Evolutionary conservation across 2,113 vertebrate genomes (phyloP).

Genomic region (Geothlypis trichas): DNA sequence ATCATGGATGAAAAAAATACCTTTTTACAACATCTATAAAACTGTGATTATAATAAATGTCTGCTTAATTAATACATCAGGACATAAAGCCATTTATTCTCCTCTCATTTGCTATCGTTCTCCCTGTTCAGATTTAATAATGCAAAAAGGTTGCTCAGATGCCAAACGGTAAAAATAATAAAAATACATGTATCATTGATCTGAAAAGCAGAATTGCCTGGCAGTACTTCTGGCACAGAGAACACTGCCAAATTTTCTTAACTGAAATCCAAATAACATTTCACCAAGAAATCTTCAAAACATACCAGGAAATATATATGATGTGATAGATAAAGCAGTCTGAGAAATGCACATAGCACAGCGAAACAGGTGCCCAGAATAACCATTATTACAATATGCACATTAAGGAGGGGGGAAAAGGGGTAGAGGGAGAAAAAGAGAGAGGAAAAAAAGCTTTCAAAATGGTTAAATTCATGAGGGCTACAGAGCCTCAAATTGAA

Average conservation of each 20-base stretch:
- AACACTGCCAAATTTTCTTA: slow-evolving; percentile 47
- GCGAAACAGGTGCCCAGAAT: slow-evolving; percentile 51
- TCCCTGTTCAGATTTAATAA: slow-evolving; percentile 77
- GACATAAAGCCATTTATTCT: slow-evolving; percentile 78
- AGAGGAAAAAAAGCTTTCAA: slow-evolving; percentile 69
- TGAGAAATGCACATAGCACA: slow-evolving; percentile 15
- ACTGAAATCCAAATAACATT: background rate
- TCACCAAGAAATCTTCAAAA: slow-evolving; percentile 33
- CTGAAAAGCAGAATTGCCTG: slow-evolving; percentile 59
- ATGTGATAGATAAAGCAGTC: slow-evolving; percentile 12
- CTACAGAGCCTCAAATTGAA: slow-evolving; percentile 83
- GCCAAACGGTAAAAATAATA: slow-evolving; percentile 77
- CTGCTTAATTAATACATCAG: slow-evolving; percentile 82
- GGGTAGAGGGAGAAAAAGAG: background rate
- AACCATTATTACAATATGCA: slow-evolving; percentile 64
- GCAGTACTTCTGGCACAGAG: slow-evolving; percentile 32
- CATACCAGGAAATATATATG: background rate
- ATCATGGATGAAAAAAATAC: slow-evolving; percentile 58
- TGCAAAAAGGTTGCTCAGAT: slow-evolving; percentile 77
- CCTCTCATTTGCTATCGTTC: slow-evolving; percentile 76
- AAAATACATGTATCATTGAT: slow-evolving; percentile 74
- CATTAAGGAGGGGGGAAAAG: background rate
- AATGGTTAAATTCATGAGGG: slow-evolving; percentile 80
- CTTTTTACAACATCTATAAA: slow-evolving; percentile 79
- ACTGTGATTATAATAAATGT: slow-evolving; percentile 79